Evolutionary conservation across 1,140 invertebrate genomes (phyloP), one percentile per base, ranked within the genome.

Genomic region (Drosophila seguyi): DNA sequence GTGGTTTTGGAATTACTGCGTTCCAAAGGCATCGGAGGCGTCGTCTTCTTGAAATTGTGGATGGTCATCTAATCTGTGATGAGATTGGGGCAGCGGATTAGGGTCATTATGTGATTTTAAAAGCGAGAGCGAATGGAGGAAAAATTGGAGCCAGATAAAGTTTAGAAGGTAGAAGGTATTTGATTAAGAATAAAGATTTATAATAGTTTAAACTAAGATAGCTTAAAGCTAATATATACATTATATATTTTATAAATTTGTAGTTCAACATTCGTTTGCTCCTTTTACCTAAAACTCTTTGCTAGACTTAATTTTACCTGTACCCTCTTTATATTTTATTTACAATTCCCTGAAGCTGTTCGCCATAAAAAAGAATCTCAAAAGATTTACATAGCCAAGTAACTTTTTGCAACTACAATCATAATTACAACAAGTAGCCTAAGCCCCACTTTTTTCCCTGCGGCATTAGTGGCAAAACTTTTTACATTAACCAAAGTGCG

Each of bases 401-500:
- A 83, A 75, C 63, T 57, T 68, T 52, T 56, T 59, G 77, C 66
- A 81, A 77, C 73, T 76, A 62, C 62, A 80, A 81, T 75, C 82
- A 87, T 86, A 87, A 87, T 86, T 87, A 83, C 82, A 67, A 69
- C 66, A 59, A 72, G 67, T 45, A 60, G 66, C 66, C 81, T 50
- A 68, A 81, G 72, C 50, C 56, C 38, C 48, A 20, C 27, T 45
- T 52, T 31, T 14, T n/a, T 25, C 27, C 39, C 22, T 14, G 11
- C 14, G 47, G 62, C 66, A 75, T 75, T 86, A 75, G 65, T 18
- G 50, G 31, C 18, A 58, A 81, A 86, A 77, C 79, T 86, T 86
- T 86, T 86, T 83, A 86, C 82, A 86, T 86, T 86, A 86, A 86
- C 75, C 82, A 79, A 86, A 86, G 83, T 86, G 69, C 75, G 75